phyloP scores from a whole-genome alignment of 1,140 invertebrate species.

The Nomia melanderi region DNA sequence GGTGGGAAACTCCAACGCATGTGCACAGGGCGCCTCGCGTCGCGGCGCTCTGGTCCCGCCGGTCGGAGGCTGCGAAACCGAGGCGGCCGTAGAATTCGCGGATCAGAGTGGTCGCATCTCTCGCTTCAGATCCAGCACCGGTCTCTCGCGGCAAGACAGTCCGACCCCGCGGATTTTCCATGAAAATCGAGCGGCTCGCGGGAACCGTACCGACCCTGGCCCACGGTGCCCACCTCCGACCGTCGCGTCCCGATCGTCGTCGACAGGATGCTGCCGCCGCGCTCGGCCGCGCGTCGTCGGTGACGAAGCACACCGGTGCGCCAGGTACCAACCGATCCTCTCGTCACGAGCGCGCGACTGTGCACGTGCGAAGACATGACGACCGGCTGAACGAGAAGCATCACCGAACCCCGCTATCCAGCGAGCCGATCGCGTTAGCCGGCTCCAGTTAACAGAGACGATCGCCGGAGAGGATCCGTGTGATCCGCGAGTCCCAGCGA shows the following conservation, averaged over 20 bases:
- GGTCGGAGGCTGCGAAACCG: constrained; percentile 77
- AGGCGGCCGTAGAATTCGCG: constrained; percentile 78
- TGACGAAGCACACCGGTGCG: constrained; percentile 54
- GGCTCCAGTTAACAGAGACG: constrained; percentile 50
- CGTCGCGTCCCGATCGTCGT: constrained; percentile 22
- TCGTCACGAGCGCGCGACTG: constrained; percentile 22
- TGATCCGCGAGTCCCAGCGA: no score
- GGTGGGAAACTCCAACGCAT: constrained; percentile 77
- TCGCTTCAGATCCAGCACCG: constrained; percentile 71
- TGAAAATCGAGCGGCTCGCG: constrained; percentile 61
- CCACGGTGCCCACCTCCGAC: no score
- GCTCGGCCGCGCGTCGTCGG: constrained; percentile 23
- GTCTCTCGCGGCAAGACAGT: constrained; percentile 49
- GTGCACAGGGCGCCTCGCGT: constrained; percentile 80
- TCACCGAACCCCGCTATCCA: neutral
- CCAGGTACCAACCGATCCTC: neutral
- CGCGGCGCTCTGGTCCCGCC: constrained; percentile 77
- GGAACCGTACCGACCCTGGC: constrained; percentile 57
- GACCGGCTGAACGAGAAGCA: neutral
- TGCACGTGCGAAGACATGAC: constrained; percentile 50
- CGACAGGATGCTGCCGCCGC: constrained; percentile 44
- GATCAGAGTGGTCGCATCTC: constrained; percentile 80
- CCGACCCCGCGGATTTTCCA: constrained; percentile 55
- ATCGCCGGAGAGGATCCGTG: neutral
- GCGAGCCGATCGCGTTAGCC: neutral